Percentiles rank a stretch among this genome's conserved stretches.
Evolutionary conservation across 2,797 vertebrate species (phyloP).

Genomic region (Botia almorhae): DNA sequence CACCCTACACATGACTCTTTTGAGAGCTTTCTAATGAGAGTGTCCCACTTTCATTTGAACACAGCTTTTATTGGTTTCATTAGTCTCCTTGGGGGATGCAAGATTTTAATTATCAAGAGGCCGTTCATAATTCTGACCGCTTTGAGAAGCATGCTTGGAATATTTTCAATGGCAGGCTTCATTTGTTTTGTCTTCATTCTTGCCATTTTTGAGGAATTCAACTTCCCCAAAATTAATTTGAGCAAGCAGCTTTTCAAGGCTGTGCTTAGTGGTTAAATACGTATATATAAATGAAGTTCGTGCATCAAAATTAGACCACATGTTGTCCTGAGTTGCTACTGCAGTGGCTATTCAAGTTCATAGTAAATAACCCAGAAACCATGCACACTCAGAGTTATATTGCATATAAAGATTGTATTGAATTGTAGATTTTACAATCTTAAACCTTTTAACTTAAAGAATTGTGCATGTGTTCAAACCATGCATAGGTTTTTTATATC

Average conservation of each 20-base stretch:
- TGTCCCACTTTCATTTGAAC: conserved; percentile 62
- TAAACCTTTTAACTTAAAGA: background rate
- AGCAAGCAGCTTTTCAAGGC: conserved; percentile 51
- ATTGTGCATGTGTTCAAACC: background rate
- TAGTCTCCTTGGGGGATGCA: conserved; percentile 65
- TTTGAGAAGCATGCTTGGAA: conserved; percentile 58
- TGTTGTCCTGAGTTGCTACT: background rate
- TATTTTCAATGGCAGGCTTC: conserved; percentile 47
- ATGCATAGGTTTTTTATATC: background rate
- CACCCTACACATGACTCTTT: conserved; percentile 61
- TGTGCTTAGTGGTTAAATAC: conserved; percentile 21
- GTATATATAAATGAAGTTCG: conserved; percentile 6
- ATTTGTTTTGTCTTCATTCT: conserved; percentile 46
- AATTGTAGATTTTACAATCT: too few relatives aligned
- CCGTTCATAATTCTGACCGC: conserved; percentile 60
- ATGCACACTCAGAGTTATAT: background rate
- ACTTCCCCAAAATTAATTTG: conserved; percentile 36
- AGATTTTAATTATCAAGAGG: conserved; percentile 71
- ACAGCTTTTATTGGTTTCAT: conserved; percentile 69
- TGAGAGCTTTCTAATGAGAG: conserved; percentile 63
- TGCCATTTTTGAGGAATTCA: conserved; percentile 47
- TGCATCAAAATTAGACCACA: conserved; percentile 5
- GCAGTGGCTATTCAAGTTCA: too few relatives aligned
- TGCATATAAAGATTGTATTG: too few relatives aligned
- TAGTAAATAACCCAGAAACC: too few relatives aligned